These are phyloP conservation scores for Rhadina sibilatrix DNA, from an alignment of 2,113 vertebrate genomes.

Conservation along the genomic window DNA sequence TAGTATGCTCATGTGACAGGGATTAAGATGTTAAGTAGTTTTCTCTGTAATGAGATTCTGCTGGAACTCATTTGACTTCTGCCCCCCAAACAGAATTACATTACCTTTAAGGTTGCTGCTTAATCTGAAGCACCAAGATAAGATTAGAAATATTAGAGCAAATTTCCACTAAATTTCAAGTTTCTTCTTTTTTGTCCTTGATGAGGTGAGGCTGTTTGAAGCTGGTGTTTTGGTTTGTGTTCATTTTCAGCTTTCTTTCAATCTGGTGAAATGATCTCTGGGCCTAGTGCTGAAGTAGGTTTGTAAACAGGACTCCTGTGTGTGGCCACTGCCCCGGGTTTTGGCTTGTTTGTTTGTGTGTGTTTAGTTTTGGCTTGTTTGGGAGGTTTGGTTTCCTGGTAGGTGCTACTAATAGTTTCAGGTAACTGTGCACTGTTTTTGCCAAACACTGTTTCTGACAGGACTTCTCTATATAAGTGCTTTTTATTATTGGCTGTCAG, in stretches of 20 bases:
- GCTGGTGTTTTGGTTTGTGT: neutral
- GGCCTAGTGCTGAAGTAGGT: fast-evolving
- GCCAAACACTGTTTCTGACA: neutral
- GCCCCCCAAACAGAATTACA: neutral
- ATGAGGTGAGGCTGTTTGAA: neutral
- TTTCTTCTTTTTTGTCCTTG: neutral
- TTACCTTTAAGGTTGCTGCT: neutral
- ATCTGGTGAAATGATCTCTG: fast-evolving
- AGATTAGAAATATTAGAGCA: neutral
- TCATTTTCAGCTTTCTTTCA: fast-evolving
- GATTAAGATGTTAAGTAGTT: neutral
- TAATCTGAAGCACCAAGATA: neutral
- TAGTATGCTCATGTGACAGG: neutral
- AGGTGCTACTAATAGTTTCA: neutral
- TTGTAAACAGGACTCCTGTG: neutral
- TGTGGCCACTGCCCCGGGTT: fast-evolving
- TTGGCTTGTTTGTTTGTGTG: neutral
- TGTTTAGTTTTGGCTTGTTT: neutral
- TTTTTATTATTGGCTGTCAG: neutral
- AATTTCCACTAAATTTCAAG: neutral
- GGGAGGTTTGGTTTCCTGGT: neutral
- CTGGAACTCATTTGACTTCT: neutral
- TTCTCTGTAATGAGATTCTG: neutral
- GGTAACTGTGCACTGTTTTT: neutral
- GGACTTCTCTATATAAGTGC: neutral